Percentiles rank a stretch among this genome's conserved stretches.
These are phyloP conservation scores for Semaprochilodus insignis DNA, from an alignment of 2,797 vertebrate genomes.

Conservation along the genomic window DNA sequence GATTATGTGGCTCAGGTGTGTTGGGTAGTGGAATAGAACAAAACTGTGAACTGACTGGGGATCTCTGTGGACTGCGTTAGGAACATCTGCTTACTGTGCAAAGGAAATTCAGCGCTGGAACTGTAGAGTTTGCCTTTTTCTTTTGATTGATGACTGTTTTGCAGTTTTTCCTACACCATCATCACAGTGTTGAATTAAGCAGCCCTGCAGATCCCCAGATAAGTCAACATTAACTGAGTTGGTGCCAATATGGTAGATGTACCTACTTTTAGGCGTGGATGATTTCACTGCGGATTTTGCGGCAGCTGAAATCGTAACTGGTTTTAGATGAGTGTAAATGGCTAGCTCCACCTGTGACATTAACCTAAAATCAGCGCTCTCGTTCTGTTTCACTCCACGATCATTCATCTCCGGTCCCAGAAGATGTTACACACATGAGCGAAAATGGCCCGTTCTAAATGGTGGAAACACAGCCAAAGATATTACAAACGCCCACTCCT, in stretches of 20 bases:
- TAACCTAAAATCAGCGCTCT: conserved; percentile 8
- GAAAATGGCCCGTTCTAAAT: conserved; percentile 18
- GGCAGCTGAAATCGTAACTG: neutral
- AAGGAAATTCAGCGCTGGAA: neutral
- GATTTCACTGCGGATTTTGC: neutral
- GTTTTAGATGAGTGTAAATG: conserved; percentile 14
- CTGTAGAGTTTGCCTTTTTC: neutral
- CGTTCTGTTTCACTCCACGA: neutral
- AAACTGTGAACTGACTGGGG: neutral
- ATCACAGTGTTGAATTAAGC: conserved; percentile 13
- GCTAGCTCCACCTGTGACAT: neutral
- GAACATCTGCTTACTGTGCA: neutral
- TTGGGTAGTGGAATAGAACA: neutral
- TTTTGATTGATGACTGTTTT: neutral
- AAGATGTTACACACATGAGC: neutral
- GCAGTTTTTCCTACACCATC: neutral
- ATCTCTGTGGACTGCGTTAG: neutral
- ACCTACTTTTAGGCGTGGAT: neutral
- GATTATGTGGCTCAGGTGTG: conserved; percentile 13
- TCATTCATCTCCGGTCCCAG: neutral
- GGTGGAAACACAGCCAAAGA: conserved; percentile 25
- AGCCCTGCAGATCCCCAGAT: neutral
- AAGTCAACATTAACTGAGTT: neutral
- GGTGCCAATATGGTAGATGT: neutral
- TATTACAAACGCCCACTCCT: conserved; percentile 35